Evolutionary conservation across 37 sponge, comb jelly and placozoan genomes (phyloP).

Genomic region (Spongilla lacustris): DNA sequence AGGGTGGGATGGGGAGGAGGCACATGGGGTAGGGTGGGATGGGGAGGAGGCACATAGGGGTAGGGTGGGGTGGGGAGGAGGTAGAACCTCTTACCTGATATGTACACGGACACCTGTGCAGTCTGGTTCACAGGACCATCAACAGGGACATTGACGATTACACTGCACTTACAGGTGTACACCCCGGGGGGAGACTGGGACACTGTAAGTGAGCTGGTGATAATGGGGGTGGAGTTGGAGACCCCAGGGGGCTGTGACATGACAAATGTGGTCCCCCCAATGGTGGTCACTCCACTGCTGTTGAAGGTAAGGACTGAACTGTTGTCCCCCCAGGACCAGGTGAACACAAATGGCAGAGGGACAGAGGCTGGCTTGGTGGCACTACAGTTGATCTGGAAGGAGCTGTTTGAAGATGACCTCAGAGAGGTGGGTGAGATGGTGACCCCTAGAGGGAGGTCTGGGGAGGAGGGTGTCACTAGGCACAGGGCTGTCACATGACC

Average conservation of each 20-base stretch:
- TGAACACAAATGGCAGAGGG: neutral
- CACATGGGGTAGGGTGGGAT: no score
- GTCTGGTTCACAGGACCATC: neutral
- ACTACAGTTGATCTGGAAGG: neutral
- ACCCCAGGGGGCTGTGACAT: neutral
- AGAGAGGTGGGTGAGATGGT: neutral
- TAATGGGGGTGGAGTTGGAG: neutral
- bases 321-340: neutral
- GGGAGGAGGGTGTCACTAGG: neutral
- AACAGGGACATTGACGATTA: neutral
- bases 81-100: neutral
- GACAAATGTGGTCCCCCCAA: neutral
- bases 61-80: no score
- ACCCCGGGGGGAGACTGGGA: neutral
- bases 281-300: neutral
- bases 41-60: no score
- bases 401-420: neutral
- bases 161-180: neutral
- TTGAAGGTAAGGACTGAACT: neutral
- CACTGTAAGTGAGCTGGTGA: neutral
- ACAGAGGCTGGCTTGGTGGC: neutral
- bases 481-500: neutral
- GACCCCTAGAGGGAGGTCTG: neutral
- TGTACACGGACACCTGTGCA: neutral
- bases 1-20: no score